A percentile compares a stretch with the other conserved stretches of the same genome.
Conservation (phyloP, 2,888 invertebrate species). For the Hydropsyche betteni region DNA sequence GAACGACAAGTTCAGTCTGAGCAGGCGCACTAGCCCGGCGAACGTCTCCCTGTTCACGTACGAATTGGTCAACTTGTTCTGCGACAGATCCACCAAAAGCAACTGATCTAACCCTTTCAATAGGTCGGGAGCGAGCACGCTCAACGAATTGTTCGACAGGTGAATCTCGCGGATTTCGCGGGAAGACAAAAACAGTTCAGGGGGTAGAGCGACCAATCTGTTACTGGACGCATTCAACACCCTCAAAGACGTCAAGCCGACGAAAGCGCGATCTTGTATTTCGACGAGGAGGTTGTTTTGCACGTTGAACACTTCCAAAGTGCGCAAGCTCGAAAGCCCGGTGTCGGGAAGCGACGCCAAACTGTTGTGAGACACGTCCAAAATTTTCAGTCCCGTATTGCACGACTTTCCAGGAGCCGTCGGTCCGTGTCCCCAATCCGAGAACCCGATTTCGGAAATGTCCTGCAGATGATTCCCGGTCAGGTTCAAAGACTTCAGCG, state of each 20-base stretch:
- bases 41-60: constrained; percentile 83
- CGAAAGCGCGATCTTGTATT: constrained; percentile 78
- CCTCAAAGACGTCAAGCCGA: constrained; percentile 74
- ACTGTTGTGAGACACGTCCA: constrained; percentile 80
- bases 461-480: constrained; percentile 83
- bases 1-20: constrained; percentile 77
- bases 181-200: constrained; percentile 79
- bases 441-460: constrained; percentile 77
- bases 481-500: constrained; percentile 74
- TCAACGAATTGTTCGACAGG: constrained; percentile 81
- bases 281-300: constrained; percentile 81
- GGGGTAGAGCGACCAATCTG: constrained; percentile 79
- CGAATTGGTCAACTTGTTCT: constrained; percentile 76
- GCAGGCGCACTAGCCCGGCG: constrained; percentile 75
- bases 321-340: constrained; percentile 74
- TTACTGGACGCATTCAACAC: constrained; percentile 83
- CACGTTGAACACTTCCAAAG: constrained; percentile 75
- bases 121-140: constrained; percentile 77
- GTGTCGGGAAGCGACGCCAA: constrained; percentile 75
- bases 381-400: constrained; percentile 72
- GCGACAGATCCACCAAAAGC: constrained; percentile 76
- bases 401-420: constrained; percentile 75
- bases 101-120: constrained; percentile 79
- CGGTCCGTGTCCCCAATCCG: constrained; percentile 76
- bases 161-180: constrained; percentile 76